Percentiles rank a stretch among this genome's conserved stretches.
phyloP scores from a whole-genome alignment of 2,888 invertebrate species.

The Leptarthrus brevirostris region DNA sequence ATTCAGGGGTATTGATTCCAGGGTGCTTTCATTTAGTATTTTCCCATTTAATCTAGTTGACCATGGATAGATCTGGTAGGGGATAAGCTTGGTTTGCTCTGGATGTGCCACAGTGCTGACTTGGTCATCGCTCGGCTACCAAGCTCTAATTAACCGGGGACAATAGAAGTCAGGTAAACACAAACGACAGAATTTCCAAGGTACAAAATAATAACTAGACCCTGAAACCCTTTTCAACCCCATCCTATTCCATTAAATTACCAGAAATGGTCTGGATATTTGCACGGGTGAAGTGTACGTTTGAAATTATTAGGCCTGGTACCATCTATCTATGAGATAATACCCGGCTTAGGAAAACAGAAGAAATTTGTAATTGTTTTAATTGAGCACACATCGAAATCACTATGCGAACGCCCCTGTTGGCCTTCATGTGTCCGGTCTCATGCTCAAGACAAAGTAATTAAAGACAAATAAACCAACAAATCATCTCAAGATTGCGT shows the following conservation, averaged over 20 bases:
- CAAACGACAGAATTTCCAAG: neutral
- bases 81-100: no score
- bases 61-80: neutral
- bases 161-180: constrained; percentile 6
- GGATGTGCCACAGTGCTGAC: neutral
- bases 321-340: neutral
- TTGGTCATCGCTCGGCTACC: neutral
- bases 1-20: constrained; percentile 11
- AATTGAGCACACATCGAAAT: neutral
- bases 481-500: constrained; percentile 1
- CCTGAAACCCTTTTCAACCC: no score
- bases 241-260: no score
- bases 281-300: neutral
- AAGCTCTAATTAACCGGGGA: neutral
- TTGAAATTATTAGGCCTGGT: neutral
- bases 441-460: neutral
- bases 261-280: neutral
- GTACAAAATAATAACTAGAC: neutral
- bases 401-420: neutral
- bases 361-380: neutral
- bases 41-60: constrained; percentile 4
- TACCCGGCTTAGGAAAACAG: neutral
- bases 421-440: neutral
- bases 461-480: neutral
- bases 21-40: neutral